Evolutionary conservation across 1,140 invertebrate genomes (phyloP), one percentile per base, ranked within the genome.

Genomic region (Zaprionus inermis): DNA sequence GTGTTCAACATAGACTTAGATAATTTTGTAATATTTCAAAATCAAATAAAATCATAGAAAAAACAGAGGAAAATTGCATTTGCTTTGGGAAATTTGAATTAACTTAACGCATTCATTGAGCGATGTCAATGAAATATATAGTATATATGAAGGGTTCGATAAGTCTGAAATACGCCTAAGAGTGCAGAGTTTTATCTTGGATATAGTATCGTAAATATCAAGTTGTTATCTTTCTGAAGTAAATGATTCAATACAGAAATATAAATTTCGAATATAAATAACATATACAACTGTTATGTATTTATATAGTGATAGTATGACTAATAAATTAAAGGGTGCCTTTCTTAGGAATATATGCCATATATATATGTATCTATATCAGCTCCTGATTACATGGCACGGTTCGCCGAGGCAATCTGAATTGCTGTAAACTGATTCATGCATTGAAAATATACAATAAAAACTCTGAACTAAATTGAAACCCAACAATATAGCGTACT

Each of bases 341-440:
- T 22, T 49, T 18, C 36, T 30, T 46, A 2, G 38, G 1, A 44
- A 9, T 44, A 4, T 44, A n/a, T 16, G 16, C 38, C 7, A n/a
- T 10, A 49, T 36, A 30, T n/a, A 54, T 7, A 22, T 4, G 18
- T 57, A 10, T 11, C 9, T 12, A 10, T 68, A 68, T 67, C 22
- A 74, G 69, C 71, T 65, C 46, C 54, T 44, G 58, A 83, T 77
- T 78, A 64, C 59, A 49, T 46, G 57, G 30, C 59, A 20, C 18
- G 36, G 34, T 32, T 60, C 34, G 36, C 4, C 30, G 28, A 34
- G 56, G 24, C 38, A 66, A 61, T 55, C 70, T 41, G 36, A 38
- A 54, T 38, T 22, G 64, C 41, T 82, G 79, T 85, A 82, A 85
- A 82, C 83, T 85, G 82, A 85, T 70, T 85, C 82, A 85, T 72